Evolutionary conservation across 1,140 invertebrate genomes (phyloP).

Genomic region (Lepidostoma basale): DNA sequence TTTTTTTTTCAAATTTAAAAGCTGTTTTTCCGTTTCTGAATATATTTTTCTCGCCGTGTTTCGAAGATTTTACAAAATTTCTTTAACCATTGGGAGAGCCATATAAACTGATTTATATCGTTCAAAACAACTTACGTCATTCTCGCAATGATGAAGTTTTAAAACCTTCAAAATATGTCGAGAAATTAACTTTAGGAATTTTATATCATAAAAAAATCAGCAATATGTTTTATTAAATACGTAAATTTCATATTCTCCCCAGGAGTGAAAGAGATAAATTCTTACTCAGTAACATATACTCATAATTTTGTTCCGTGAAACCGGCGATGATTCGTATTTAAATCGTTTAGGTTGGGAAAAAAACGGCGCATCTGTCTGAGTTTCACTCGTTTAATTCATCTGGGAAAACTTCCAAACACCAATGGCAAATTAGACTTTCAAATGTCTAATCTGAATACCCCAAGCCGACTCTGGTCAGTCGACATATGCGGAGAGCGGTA

Average conservation of each 20-base stretch:
- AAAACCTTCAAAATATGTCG: too few relatives aligned
- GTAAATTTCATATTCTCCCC: not conserved
- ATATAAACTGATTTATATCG: too few relatives aligned
- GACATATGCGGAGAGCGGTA: too few relatives aligned
- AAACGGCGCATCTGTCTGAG: not conserved
- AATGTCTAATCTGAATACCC: conserved; percentile 25
- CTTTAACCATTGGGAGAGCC: too few relatives aligned
- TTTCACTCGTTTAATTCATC: conserved; percentile 16
- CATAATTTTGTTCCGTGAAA: not conserved
- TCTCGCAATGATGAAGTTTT: too few relatives aligned
- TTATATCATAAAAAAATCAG: not conserved
- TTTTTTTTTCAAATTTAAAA: too few relatives aligned
- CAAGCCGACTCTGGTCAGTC: not conserved
- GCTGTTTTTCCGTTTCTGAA: too few relatives aligned
- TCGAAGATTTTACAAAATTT: too few relatives aligned
- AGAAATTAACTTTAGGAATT: not conserved
- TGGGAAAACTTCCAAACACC: conserved; percentile 19
- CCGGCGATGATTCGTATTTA: not conserved
- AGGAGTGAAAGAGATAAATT: not conserved
- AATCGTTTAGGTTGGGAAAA: not conserved
- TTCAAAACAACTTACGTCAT: too few relatives aligned
- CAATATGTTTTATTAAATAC: not conserved
- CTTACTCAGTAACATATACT: not conserved
- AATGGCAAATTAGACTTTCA: conserved; percentile 24
- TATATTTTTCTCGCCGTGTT: too few relatives aligned